A percentile compares a stretch with the other conserved stretches of the same genome.
Evolutionary conservation across 2,888 invertebrate species (phyloP).

Genomic region (Tenthredo mesomela): DNA sequence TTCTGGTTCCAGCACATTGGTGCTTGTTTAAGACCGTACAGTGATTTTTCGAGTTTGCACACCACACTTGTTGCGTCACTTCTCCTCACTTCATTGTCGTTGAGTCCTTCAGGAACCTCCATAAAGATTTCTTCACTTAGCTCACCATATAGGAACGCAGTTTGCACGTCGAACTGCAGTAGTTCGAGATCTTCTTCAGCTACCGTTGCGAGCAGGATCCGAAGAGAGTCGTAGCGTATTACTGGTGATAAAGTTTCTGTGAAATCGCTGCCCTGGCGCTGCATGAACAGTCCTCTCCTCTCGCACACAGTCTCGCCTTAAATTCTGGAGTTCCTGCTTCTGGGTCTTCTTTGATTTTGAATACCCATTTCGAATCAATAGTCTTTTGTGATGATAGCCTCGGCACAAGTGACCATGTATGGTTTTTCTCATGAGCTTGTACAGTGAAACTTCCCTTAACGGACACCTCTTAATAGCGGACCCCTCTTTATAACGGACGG

Average conservation of each 20-base stretch:
- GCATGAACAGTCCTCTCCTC: conserved; percentile 58
- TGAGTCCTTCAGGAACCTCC: neutral
- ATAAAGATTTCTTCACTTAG: neutral
- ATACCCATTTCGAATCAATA: conserved; percentile 60
- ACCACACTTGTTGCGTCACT: neutral
- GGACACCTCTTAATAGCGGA: too few species aligned
- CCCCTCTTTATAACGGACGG: too few species aligned
- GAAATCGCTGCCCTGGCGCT: conserved; percentile 58
- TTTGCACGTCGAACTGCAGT: too few species aligned
- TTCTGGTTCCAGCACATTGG: neutral
- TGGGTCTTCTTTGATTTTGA: conserved; percentile 53
- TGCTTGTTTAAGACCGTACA: neutral
- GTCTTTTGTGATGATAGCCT: conserved; percentile 53
- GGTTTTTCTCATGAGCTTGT: conserved; percentile 52
- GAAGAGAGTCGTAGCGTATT: conserved; percentile 59
- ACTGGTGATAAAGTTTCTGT: conserved; percentile 62
- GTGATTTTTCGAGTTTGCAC: neutral
- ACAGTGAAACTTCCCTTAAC: too few species aligned
- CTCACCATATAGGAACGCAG: conserved; percentile 13
- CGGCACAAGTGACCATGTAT: conserved; percentile 31
- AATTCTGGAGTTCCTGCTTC: conserved; percentile 51
- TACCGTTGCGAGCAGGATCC: conserved; percentile 53
- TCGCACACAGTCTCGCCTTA: conserved; percentile 58
- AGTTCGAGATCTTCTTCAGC: conserved; percentile 13
- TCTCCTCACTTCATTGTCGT: neutral